Conservation (phyloP, 2,888 invertebrate species). For the Perdita meconis region DNA sequence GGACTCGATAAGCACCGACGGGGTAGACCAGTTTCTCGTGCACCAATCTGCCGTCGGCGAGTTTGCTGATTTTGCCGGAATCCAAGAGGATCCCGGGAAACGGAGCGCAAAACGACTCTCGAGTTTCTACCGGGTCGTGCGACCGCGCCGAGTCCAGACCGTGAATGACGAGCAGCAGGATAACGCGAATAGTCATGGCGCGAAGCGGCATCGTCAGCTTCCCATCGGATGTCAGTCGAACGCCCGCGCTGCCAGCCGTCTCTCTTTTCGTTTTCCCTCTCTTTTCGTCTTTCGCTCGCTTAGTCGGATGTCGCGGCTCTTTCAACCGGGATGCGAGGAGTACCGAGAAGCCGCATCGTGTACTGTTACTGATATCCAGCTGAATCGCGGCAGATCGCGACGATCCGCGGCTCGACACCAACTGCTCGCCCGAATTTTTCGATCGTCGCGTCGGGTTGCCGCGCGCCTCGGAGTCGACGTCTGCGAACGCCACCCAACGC, state of each 20-base stretch:
- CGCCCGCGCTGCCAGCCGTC: no score
- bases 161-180: conserved; percentile 14
- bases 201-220: conserved; percentile 10
- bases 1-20: conserved; percentile 56
- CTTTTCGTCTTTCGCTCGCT: background rate
- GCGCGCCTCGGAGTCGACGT: no score
- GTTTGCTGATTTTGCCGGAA: background rate
- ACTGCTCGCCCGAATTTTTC: conserved; percentile 52
- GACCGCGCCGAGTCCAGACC: background rate
- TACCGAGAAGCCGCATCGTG: background rate
- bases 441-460: conserved; percentile 24
- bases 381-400: conserved; percentile 9
- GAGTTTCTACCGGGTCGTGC: background rate
- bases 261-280: background rate
- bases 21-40: conserved; percentile 69
- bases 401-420: conserved; percentile 18
- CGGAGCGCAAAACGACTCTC: conserved; percentile 30
- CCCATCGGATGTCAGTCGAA: no score
- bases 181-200: background rate
- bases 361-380: background rate
- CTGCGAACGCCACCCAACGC: conserved; percentile 22
- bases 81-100: conserved; percentile 40
- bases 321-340: background rate
- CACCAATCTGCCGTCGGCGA: conserved; percentile 65
- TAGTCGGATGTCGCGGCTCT: background rate